Base-by-base conservation (phyloP, 2,888 invertebrate genomes). In the Myathropa florea region DNA sequence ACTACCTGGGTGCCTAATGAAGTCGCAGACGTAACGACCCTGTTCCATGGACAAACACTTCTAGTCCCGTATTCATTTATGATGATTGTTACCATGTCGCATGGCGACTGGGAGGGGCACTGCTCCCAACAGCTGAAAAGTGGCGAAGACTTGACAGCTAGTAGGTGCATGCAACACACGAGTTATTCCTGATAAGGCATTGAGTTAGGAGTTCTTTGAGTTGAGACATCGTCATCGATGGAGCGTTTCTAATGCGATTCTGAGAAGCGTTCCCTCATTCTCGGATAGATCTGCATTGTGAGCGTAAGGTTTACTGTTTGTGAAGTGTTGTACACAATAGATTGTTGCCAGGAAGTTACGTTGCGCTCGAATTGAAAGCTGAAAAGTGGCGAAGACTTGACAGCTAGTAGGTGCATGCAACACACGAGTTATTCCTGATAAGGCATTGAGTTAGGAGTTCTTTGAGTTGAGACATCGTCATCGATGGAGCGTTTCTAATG, bases 1-100 rank as follows among this genome's bases (percentile, higher is more conserved):
- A 75, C 85, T 75, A 73, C 53, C 73, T 83, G 78, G 64, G 59
- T 82, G 78, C 83, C 78, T 83, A 86, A 83, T 86, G 86, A 86
- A 86, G 86, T 83, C 67, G 78, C 86, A 86, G 77, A 86, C 78
- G 39, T 75, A 75, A 86, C 73, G 83, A 83, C 57, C 75, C 33
- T 79, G 65, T 77, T 68, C 82, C 28, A 2, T 68, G 36, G 60
- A 46, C 76, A 67, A 61, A 63, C 68, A 71, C 65, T 55, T n/a
- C 24, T 18, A 33, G 46, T 23, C 23, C 21, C 63, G 24, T 65
- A 77, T 78, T 64, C 30, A 33, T 81, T 70, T 78, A 60, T 78
- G 78, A 55, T 72, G 77, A 71, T 68, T 53, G 36, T 36, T 46
- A 60, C 21, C 53, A 68, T 77, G 12, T 30, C 30, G 30, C 61